A percentile compares a stretch with the other conserved stretches of the same genome.
These are phyloP conservation scores for Amiota mariae DNA, from an alignment of 2,888 invertebrate species.

Conservation along the genomic window DNA sequence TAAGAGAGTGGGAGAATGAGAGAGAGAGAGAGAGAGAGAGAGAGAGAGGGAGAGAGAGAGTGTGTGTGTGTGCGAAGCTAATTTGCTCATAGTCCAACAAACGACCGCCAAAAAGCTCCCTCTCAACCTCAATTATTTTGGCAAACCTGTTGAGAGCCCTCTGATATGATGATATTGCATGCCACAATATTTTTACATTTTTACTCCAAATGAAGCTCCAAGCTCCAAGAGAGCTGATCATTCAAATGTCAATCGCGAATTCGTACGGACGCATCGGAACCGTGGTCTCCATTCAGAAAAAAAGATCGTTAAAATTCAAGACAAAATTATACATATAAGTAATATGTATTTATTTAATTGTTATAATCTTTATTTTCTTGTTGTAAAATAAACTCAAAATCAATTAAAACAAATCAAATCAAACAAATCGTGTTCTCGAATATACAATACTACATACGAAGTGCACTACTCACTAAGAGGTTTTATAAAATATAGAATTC, in stretches of 20 bases:
- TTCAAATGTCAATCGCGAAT: constrained; percentile 48
- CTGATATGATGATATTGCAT: too few species aligned
- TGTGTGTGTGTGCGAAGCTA: constrained; percentile 52
- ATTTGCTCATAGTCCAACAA: background rate
- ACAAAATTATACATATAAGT: too few species aligned
- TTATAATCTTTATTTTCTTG: constrained; percentile 24
- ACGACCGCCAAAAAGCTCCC: background rate
- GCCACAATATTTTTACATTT: constrained; percentile 53
- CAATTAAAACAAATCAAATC: constrained; percentile 46
- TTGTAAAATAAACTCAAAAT: constrained; percentile 22
- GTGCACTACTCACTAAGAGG: too few species aligned
- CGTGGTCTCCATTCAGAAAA: background rate
- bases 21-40: background rate
- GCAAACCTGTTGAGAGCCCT: constrained; percentile 7
- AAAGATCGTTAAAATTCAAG: too few species aligned
- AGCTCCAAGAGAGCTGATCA: too few species aligned
- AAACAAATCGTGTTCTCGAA: too few species aligned
- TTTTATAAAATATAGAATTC: constrained; percentile 1
- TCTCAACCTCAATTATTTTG: background rate
- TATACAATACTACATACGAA: constrained; percentile 30
- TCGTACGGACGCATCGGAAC: constrained; percentile 46
- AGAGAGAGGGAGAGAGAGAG: too few species aligned
- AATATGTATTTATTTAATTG: background rate
- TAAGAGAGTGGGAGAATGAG: background rate
- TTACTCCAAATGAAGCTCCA: too few species aligned